Evolutionary conservation across 2,888 invertebrate species (phyloP), one percentile per base, ranked within the genome.

Genomic region (Gastracanthus pulcherrimus): DNA sequence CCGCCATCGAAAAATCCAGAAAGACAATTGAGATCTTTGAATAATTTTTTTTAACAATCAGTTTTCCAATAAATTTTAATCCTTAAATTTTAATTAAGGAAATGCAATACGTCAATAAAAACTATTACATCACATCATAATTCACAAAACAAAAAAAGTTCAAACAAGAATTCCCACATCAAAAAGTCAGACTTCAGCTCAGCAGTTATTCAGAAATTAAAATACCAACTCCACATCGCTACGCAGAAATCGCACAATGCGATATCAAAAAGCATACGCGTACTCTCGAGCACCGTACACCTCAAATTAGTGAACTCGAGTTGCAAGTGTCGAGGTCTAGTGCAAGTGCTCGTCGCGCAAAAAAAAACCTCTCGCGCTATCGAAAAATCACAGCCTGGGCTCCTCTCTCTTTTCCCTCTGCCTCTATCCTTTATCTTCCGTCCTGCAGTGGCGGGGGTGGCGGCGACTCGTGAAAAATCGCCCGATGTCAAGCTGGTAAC

Each of bases 401-500:
- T 16, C 29, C 41, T 19, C 51, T 26, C 48, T 41, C 62, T 34
- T 23, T 13, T 60, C 26, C 48, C 31, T 36, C 45, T 34, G 19
- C 29, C 26, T 9, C 9, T 13, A 13, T 45, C 58, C 16, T 36
- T 19, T 78, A 51, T 74, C 34, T 48, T 58, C 7, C 51, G 26
- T 69, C 13, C 72, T 11, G 34, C 23, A 16, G 67, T 2, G 16
- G 55, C 31, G 26, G 66, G 23, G 51, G 51, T 16, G 51, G 64
- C 45, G 69, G 62, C 76, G 76, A 76, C 75, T 81, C 75, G 81
- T 87, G 86, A 88, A 88, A 87, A 87, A 87, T 87, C 86, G 88
- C 86, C 88, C 87, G 89, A 88, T 89, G 89, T 89, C 88, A 89
- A 90, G 88, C 89, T 89, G 87, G 89, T 91, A 90, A 91, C 89